Evolutionary conservation across 2,113 vertebrate species (phyloP), one percentile per base, ranked within the genome.

Genomic region (Cyprinodon brontotheroides): DNA sequence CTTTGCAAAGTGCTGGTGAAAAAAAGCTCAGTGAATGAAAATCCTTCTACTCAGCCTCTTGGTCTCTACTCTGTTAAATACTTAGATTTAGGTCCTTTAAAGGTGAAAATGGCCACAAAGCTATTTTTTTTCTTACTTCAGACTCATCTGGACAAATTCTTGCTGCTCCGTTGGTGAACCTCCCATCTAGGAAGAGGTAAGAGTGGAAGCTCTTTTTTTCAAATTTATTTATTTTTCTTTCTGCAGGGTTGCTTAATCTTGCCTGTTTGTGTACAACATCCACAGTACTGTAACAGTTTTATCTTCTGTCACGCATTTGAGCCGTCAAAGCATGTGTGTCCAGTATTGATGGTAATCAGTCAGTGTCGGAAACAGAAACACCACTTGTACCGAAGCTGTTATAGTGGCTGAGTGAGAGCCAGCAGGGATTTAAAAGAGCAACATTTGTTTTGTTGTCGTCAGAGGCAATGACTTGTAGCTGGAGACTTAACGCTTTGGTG

Each of bases 161-260:
- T 0, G 97, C 97, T 78, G 93, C 96, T 92, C 98, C 98, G 0
- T 94, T 99, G 78, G 94, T 99, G 79, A 98, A 95, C 87, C 95
- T 99, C 3, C 98, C 98, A 57, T 96, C 97, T 7, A 96, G 96
- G 89, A 99, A 99, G 91, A 97, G 98, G 98, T 99, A 93, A 92
- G 95, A 59, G 45, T 36, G 15, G 4, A 74, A 57, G 79, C 75
- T 66, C 11, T 22, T 72, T 77, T 69, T 37, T 65, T 0, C 3
- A n/a, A n/a, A 29, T 43, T 8, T 75, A 0, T 63, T 65, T 72
- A 41, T 77, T 88, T 82, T 22, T 47, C 70, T 67, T 39, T 85
- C 59, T 71, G 41, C 68, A 57, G 4, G 61, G 73, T 61, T 65
- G 13, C 61, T 29, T 67, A 86, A 86, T 88, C 87, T 62, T 10